A percentile compares a stretch with the other conserved stretches of the same genome.
phyloP scores from a whole-genome alignment of 2,888 invertebrate species.

The Brachyptera putata region DNA sequence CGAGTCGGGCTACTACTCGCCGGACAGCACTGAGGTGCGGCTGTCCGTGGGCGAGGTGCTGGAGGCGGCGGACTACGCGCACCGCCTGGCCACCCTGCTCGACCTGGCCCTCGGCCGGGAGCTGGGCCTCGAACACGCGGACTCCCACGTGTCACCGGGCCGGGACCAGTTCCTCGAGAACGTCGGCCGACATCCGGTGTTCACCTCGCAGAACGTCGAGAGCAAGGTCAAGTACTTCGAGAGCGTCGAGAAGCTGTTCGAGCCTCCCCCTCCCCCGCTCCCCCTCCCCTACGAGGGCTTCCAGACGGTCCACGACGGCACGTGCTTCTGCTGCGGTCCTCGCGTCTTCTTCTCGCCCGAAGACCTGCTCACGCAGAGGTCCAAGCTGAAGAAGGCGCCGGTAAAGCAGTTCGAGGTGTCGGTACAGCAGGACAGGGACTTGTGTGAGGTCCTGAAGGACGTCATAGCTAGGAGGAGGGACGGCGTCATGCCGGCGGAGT shows the following conservation, averaged over 20 bases:
- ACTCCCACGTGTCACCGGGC: background rate
- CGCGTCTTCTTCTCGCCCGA: conserved; percentile 22
- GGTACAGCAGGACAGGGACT: background rate
- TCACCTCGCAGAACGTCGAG: background rate
- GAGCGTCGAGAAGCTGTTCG: background rate
- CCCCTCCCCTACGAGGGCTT: background rate
- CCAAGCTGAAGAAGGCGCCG: conserved; percentile 23
- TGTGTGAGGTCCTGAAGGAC: conserved; percentile 25
- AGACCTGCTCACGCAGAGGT: conserved; percentile 23
- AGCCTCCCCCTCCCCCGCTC: background rate
- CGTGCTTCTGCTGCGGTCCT: conserved; percentile 17
- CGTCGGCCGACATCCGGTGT: background rate
- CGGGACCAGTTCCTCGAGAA: background rate
- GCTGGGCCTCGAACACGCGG: background rate
- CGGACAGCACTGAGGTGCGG: conserved; percentile 11
- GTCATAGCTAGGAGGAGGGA: conserved; percentile 21
- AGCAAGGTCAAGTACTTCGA: background rate
- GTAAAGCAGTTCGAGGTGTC: background rate
- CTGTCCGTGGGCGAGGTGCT: conserved; percentile 23
- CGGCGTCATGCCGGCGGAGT: conserved; percentile 16
- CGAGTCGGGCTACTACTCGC: conserved; percentile 17
- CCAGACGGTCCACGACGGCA: conserved; percentile 2
- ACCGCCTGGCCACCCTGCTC: conserved; percentile 23
- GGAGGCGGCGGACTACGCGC: conserved; percentile 28
- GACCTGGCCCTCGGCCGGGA: conserved; percentile 22